Conservation (phyloP, 2,113 vertebrate species). For the Glaucomys volans region DNA sequence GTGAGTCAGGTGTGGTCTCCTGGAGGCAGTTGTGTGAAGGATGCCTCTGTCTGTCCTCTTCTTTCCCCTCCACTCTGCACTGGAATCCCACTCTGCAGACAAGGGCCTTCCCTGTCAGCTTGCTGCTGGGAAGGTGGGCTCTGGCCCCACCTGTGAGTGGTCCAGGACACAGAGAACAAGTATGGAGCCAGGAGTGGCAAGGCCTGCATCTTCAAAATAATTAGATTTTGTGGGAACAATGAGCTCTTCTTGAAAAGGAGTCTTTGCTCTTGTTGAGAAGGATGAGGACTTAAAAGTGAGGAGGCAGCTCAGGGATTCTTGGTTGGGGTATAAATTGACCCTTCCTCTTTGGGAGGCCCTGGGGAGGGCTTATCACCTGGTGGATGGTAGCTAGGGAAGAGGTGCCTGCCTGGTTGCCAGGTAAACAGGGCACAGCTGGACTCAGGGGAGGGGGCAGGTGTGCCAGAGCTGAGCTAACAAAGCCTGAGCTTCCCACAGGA, state of each 20-base stretch:
- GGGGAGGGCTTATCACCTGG: slow-evolving; percentile 53
- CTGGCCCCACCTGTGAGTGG: neutral
- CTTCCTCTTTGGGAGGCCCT: slow-evolving; percentile 72
- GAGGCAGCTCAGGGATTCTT: neutral
- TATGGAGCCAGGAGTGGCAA: neutral
- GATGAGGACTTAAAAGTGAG: neutral
- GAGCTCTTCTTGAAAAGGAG: neutral
- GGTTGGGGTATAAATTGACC: slow-evolving; percentile 67
- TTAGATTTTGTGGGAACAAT: neutral
- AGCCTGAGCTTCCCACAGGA: slow-evolving; percentile 77
- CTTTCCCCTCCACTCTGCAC: neutral
- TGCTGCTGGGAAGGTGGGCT: neutral
- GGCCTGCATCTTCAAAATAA: neutral
- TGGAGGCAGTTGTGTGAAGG: neutral
- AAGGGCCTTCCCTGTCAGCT: neutral
- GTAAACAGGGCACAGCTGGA: slow-evolving; percentile 78
- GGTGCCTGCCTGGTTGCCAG: slow-evolving; percentile 61
- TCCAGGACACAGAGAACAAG: rapidly evolving
- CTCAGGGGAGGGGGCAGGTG: slow-evolving; percentile 80
- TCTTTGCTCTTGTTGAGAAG: neutral
- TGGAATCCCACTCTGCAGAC: neutral
- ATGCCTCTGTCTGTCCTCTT: neutral
- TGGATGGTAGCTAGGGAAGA: slow-evolving; percentile 68
- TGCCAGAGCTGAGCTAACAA: slow-evolving; percentile 66
- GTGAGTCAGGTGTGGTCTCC: neutral